phyloP scores from a whole-genome alignment of 1,140 invertebrate species.

The Psix sp. region DNA sequence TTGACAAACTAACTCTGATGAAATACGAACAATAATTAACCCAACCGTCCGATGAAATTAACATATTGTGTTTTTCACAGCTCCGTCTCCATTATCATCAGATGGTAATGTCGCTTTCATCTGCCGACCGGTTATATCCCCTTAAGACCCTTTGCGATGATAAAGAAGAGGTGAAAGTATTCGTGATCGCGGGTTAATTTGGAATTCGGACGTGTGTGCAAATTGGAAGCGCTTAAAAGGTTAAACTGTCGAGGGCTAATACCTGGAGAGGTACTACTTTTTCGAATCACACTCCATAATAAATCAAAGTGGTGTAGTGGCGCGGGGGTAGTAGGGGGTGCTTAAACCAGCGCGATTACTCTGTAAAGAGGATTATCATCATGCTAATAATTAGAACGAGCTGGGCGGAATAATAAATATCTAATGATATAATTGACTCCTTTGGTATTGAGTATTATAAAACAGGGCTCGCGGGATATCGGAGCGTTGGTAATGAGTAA shows the following conservation, averaged over 20 bases:
- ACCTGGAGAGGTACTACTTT: conserved; percentile 7
- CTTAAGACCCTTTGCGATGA: too few relatives aligned
- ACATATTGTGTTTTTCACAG: too few relatives aligned
- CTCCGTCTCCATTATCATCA: too few relatives aligned
- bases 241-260: neutral
- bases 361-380: conserved; percentile 30
- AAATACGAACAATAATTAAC: conserved; percentile 3
- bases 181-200: too few relatives aligned
- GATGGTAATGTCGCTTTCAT: too few relatives aligned
- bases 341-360: conserved; percentile 18
- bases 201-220: too few relatives aligned
- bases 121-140: too few relatives aligned
- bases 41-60: too few relatives aligned
- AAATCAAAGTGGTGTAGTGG: conserved; percentile 14
- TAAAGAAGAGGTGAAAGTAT: too few relatives aligned
- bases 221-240: conserved; percentile 1
- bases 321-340: neutral
- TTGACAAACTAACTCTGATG: conserved; percentile 2
- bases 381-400: conserved; percentile 26
- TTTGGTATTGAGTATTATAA: conserved; percentile 17
- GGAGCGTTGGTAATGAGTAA: conserved; percentile 1
- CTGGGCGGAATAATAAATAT: conserved; percentile 23
- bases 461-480: neutral
- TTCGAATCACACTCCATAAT: conserved; percentile 17
- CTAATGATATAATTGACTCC: conserved; percentile 26